Percentiles rank a stretch among this genome's conserved stretches.
Evolutionary conservation across 1,140 invertebrate genomes (phyloP).

Genomic region (Sycobia sp.): DNA sequence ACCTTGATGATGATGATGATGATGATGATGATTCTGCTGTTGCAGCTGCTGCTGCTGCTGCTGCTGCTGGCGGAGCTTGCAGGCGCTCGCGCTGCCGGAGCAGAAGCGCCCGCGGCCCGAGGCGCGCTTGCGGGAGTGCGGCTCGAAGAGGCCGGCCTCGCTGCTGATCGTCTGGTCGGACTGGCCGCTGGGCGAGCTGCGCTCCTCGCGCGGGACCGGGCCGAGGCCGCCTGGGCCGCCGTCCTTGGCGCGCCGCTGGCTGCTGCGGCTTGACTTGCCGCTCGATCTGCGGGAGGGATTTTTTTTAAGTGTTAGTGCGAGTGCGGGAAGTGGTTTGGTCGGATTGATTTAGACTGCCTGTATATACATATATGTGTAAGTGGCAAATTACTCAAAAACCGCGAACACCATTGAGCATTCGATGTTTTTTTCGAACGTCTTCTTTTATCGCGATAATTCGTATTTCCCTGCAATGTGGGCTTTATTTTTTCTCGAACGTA

Average conservation of each 20-base stretch:
- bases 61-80: conserved; percentile 49
- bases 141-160: conserved; percentile 64
- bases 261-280: conserved; percentile 22
- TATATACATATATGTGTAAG: no score
- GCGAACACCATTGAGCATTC: no score
- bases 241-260: conserved; percentile 8
- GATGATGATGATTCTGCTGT: no score
- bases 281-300: conserved; percentile 26
- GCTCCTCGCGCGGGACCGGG: conserved; percentile 55
- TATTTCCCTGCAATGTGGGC: no score
- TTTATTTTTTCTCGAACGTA: no score
- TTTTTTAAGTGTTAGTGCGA: no score
- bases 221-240: neutral
- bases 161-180: conserved; percentile 76
- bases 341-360: no score
- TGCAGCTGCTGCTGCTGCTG: conserved; percentile 28
- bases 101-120: conserved; percentile 53
- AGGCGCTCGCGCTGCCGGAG: conserved; percentile 49
- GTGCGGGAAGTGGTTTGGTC: no score
- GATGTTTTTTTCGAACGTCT: no score
- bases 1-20: conserved; percentile 48
- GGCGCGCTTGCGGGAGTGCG: conserved; percentile 44
- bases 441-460: no score
- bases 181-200: conserved; percentile 82
- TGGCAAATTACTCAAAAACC: no score